Percentiles rank a stretch among this genome's conserved stretches.
phyloP scores from a whole-genome alignment of 1,140 invertebrate genomes.

The Bicyclus anynana region DNA sequence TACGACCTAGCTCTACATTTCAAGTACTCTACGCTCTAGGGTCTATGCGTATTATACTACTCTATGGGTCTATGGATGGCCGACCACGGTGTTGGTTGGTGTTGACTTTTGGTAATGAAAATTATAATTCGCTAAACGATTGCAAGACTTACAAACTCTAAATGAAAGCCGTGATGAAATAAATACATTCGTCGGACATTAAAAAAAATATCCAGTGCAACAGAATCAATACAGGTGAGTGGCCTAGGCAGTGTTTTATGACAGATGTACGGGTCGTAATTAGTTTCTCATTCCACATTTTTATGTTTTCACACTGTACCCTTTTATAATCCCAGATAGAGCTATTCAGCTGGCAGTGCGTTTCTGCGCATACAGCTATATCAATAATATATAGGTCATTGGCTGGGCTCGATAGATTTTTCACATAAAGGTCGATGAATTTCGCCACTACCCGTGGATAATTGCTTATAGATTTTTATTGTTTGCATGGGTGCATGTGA shows the following conservation, averaged over 20 bases:
- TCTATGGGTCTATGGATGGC: conserved; percentile 59
- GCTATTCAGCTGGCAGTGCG: conserved; percentile 45
- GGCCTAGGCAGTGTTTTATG: conserved; percentile 8
- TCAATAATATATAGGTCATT: conserved; percentile 43
- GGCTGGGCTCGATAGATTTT: conserved; percentile 30
- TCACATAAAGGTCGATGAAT: conserved; percentile 49
- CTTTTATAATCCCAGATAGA: conserved; percentile 54
- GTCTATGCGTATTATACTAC: conserved; percentile 5
- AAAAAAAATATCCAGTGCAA: conserved; percentile 33
- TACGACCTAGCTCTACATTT: too few relatives aligned
- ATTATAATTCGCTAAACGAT: conserved; percentile 47
- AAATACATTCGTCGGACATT: conserved; percentile 35
- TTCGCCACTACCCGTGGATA: conserved; percentile 47
- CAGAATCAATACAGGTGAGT: conserved; percentile 24
- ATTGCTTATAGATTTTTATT: conserved; percentile 50
- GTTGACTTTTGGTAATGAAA: conserved; percentile 18
- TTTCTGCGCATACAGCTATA: conserved; percentile 56
- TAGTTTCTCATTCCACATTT: conserved; percentile 59
- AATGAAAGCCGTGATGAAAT: conserved; percentile 46
- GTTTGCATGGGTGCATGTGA: conserved; percentile 51
- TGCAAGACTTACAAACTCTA: conserved; percentile 39
- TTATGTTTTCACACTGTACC: conserved; percentile 59
- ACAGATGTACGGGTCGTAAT: conserved; percentile 50
- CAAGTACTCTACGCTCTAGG: too few relatives aligned
- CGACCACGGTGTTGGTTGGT: conserved; percentile 59